Base-by-base conservation (phyloP, 2,113 vertebrate genomes). In the Sander vitreus region DNA sequence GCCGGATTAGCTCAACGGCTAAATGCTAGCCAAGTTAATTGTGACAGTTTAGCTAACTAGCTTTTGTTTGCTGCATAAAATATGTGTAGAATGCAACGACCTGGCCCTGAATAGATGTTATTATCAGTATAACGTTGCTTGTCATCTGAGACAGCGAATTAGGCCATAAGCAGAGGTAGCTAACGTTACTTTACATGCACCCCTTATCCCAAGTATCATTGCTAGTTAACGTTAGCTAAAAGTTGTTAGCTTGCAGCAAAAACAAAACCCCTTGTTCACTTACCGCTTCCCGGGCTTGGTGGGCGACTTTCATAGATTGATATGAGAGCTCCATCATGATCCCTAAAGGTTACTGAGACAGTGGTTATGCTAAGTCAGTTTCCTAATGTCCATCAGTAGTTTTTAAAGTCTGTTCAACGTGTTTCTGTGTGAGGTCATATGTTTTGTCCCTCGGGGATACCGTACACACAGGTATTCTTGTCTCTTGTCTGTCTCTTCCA, bases 221-320 rank as follows among this genome's bases (percentile, higher is more conserved):
- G 53, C 51, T 54, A 57, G 18, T 51, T 6, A 51, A 48, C 47
- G 54, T 33, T 54, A n/a, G 69, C 66, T 53, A n/a, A 65, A 53
- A 60, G 57, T 66, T 45, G 39, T 14, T 39, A 81, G n/a, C 21
- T 71, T 23, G 8, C 15, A 12, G 10, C 58, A 21, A 2, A 21
- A 50, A n/a, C 10, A 14, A 25, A 12, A 1, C 3, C 3, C 2
- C 0, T 6, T 5, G 1, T 58, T 19, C 1, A 87, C 97, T 96
- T 80, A 98, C 97, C 80, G 96, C 95, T 73, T 97, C 96, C 60
- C 95, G 94, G 13, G 92, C 96, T 75, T 95, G 95, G 69, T 94
- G 87, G 5, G 95, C 86, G 3, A 92, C 73, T 90, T 93, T 96
- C 43, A 97, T 92, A 0, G 93, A 86, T n/a, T 95, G 94, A 78